phyloP scores from a whole-genome alignment of 2,888 invertebrate genomes.

The Xestia xanthographa region DNA sequence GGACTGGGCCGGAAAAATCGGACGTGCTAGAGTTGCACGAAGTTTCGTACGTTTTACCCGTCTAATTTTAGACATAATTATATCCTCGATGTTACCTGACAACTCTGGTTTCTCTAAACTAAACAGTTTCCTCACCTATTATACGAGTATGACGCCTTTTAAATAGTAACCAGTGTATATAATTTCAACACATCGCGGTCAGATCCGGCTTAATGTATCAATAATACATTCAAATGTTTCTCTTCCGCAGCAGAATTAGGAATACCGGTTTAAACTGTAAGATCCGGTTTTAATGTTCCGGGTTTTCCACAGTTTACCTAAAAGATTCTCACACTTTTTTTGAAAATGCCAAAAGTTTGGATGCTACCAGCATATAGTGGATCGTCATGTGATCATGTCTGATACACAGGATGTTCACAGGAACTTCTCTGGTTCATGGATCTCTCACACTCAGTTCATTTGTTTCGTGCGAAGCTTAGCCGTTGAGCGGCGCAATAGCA shows the following conservation, averaged over 20 bases:
- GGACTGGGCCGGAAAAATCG: no score
- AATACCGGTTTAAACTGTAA: background rate
- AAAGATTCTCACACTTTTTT: background rate
- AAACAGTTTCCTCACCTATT: background rate
- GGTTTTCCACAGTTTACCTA: background rate
- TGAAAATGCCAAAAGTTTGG: background rate
- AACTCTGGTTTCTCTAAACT: background rate
- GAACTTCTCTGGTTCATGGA: background rate
- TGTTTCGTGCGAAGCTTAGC: background rate
- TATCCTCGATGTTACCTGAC: background rate
- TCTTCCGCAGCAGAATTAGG: slow-evolving; percentile 16
- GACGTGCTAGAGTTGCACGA: background rate
- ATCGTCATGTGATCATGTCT: no score
- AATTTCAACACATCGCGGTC: background rate
- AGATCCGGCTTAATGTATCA: slow-evolving; percentile 16
- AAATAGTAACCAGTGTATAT: background rate
- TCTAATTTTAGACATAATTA: background rate
- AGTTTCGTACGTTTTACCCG: no score
- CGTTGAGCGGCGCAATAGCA: background rate
- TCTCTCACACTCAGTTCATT: background rate
- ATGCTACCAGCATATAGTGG: background rate
- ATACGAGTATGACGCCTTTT: background rate
- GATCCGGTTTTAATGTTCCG: background rate
- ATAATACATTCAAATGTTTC: slow-evolving; percentile 10
- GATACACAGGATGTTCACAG: background rate